Percentiles rank a stretch among this genome's conserved stretches.
Evolutionary conservation across 2,888 invertebrate species (phyloP).

Genomic region (Perithous albicinctus): DNA sequence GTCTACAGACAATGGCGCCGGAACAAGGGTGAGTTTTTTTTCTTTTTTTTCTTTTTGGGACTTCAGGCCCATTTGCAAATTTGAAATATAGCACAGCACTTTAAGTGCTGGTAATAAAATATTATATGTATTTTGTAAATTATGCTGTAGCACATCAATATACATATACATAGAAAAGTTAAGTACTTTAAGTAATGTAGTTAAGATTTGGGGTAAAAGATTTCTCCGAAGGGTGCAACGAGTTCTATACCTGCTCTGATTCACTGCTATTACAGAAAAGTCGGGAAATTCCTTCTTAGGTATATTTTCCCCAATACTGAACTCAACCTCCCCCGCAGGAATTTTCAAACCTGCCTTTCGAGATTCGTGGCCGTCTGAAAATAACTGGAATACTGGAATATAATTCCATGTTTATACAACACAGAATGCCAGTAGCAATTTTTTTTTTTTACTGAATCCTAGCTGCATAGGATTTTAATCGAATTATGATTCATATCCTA

Average conservation of each 20-base stretch:
- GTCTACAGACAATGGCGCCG: slow-evolving; percentile 88
- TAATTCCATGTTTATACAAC: neutral
- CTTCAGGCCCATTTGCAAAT: neutral
- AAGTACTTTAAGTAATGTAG: neutral
- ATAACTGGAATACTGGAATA: slow-evolving; percentile 12
- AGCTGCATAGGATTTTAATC: too few relatives aligned
- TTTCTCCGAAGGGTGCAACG: slow-evolving; percentile 10
- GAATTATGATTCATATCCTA: too few relatives aligned
- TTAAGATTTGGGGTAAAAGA: neutral
- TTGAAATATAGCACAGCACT: neutral
- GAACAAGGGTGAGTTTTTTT: slow-evolving; percentile 85
- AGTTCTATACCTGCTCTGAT: slow-evolving; percentile 38
- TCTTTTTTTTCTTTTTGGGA: too few relatives aligned
- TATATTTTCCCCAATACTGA: slow-evolving; percentile 30
- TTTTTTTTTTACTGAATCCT: too few relatives aligned
- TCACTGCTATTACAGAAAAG: slow-evolving; percentile 23
- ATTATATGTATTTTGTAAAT: neutral
- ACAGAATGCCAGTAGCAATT: too few relatives aligned
- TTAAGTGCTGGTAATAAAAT: neutral
- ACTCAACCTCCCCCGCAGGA: neutral
- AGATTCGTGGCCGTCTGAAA: neutral
- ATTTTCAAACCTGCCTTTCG: slow-evolving; percentile 11
- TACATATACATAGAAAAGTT: neutral
- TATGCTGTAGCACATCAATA: neutral
- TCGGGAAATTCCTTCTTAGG: slow-evolving; percentile 37